Evolutionary conservation across 1,140 invertebrate species (phyloP), one percentile per base, ranked within the genome.

Genomic region (Drosophila rufa): DNA sequence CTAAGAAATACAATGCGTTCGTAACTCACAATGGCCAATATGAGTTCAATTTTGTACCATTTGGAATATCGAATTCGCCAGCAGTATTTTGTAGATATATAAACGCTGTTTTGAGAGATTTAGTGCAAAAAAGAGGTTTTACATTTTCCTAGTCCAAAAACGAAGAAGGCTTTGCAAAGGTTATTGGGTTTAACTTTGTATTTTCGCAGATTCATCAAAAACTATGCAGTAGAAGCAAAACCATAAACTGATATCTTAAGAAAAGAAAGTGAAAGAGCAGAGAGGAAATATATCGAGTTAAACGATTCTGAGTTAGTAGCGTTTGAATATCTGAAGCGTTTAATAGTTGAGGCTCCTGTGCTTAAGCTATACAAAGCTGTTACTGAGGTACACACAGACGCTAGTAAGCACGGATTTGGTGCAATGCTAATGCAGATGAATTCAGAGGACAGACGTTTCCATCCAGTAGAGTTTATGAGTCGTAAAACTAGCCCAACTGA

Each of bases 131-230:
- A 30, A 30, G 19, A 3, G 15, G 4, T 47, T 0, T 22, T 47
- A 22, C 46, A 47, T 11, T 47, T 22, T 47, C 46, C 19, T 12
- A 22, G 9, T 47, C 19, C 46, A 47, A 47, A 47, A 47, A 47
- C 46, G 4, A 47, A 22, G 46, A 22, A 17, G 8, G 42, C 42
- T 7, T 43, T 43, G n/a, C 46, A 47, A 22, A 47, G 19, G 19
- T 47, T 47, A 12, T 22, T 47, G 19, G 46, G 46, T 14, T 47
- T 47, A 22, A 14, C 46, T 47, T 47, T 11, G 46, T 47, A 22
- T 6, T 47, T 47, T 11, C 46, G 45, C 46, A 47, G 46, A 47
- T 22, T 47, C 46, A 47, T 22, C n/a, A 17, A 43, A 43, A 43
- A 43, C n/a, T 43, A 43, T 15, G 7, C n/a, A n/a, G 15, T 17